Conservation (phyloP, 2,797 vertebrate species). For the Valencia hispanica region DNA sequence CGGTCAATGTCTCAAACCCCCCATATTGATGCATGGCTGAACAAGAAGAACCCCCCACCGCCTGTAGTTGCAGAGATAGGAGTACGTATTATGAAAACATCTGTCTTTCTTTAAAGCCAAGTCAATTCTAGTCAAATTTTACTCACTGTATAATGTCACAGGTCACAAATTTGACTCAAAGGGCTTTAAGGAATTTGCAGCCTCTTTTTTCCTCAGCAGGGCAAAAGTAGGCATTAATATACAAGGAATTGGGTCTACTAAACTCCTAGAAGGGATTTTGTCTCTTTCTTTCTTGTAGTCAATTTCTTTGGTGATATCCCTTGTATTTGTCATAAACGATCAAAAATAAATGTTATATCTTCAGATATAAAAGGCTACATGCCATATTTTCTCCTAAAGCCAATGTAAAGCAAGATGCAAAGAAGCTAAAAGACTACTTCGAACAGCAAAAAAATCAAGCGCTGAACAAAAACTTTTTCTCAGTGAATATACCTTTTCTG, state of each 20-base stretch:
- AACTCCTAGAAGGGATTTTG: not conserved
- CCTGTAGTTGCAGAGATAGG: slow-evolving; percentile 32
- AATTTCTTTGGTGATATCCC: not conserved
- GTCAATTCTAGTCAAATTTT: slow-evolving; percentile 14
- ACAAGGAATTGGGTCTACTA: not conserved
- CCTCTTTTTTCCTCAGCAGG: not conserved
- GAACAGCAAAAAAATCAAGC: not conserved
- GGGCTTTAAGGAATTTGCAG: slow-evolving; percentile 2
- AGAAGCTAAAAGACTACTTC: not conserved
- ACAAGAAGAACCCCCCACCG: slow-evolving; percentile 51
- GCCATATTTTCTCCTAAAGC: not conserved
- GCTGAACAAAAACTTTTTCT: not conserved
- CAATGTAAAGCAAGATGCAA: slow-evolving; percentile 6
- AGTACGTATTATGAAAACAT: slow-evolving; percentile 50
- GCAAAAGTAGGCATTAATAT: not conserved
- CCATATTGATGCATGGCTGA: slow-evolving; percentile 72
- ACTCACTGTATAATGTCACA: slow-evolving; percentile 16
- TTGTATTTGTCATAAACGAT: not conserved
- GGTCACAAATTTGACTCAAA: slow-evolving; percentile 19
- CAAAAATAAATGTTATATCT: not conserved
- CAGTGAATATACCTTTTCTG: not conserved
- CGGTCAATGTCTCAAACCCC: slow-evolving; percentile 72
- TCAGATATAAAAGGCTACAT: not conserved
- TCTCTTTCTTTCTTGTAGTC: slow-evolving; percentile 3
- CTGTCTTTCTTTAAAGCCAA: slow-evolving; percentile 43